phyloP scores from a whole-genome alignment of 1,140 invertebrate genomes.

The Pollicipes pollicipes region DNA sequence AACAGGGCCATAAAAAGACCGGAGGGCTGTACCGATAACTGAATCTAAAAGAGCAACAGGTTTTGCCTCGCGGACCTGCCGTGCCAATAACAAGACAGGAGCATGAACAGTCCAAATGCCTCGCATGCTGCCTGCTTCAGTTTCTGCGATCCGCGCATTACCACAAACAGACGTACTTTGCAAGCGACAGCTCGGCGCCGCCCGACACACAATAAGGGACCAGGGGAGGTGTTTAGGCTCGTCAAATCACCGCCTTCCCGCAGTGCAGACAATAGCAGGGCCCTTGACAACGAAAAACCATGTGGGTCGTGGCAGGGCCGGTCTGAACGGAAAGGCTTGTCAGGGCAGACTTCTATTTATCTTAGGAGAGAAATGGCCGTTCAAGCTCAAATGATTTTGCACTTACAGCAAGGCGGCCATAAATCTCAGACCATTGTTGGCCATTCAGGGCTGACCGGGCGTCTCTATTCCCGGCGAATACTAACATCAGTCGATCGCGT shows the following conservation, averaged over 20 bases:
- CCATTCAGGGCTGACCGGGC: neutral
- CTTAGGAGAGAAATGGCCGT: neutral
- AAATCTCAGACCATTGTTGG: neutral
- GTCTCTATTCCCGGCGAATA: neutral
- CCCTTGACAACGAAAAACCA: neutral
- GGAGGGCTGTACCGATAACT: neutral
- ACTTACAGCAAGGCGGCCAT: neutral
- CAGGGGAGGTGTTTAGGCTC: no score
- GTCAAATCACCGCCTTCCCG: no score
- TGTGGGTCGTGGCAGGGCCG: neutral
- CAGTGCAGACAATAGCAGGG: neutral
- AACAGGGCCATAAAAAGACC: neutral
- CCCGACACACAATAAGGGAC: no score
- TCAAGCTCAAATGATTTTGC: neutral
- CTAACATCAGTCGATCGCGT: neutral
- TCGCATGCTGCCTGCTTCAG: no score
- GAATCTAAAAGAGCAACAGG: neutral
- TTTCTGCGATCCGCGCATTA: no score
- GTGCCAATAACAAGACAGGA: no score
- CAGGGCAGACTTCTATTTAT: neutral
- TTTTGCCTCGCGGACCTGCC: no score
- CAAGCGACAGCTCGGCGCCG: no score
- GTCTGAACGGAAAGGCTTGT: neutral
- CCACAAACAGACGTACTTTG: no score
- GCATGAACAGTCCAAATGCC: no score